Evolutionary conservation across 1,140 invertebrate genomes (phyloP).

Genomic region (Gryon sp.): DNA sequence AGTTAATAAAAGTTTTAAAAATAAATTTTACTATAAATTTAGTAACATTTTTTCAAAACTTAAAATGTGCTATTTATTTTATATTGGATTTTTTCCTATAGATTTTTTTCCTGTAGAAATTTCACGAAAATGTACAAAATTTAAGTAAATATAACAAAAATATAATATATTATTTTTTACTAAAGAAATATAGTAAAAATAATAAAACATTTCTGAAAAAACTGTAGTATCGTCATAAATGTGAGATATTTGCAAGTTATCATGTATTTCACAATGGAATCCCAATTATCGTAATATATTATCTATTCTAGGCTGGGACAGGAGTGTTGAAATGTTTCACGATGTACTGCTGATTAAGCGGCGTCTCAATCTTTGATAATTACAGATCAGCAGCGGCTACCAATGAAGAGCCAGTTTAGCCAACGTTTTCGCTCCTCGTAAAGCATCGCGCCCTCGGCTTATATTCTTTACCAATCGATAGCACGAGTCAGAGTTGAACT

Average conservation of each 20-base stretch:
- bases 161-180: no score
- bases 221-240: constrained; percentile 32
- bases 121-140: no score
- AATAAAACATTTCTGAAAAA: background rate
- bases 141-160: no score
- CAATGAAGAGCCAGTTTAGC: constrained; percentile 33
- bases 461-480: constrained; percentile 28
- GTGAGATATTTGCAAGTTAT: constrained; percentile 40
- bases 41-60: no score
- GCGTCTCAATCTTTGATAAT: constrained; percentile 60
- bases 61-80: no score
- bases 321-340: constrained; percentile 52
- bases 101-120: no score
- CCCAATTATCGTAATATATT: constrained; percentile 53
- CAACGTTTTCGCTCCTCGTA: constrained; percentile 46
- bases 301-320: constrained; percentile 44
- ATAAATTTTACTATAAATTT: no score
- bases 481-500: constrained; percentile 48
- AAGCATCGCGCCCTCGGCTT: constrained; percentile 16
- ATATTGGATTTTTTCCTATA: no score
- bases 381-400: constrained; percentile 43
- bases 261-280: constrained; percentile 5
- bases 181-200: background rate
- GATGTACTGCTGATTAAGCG: constrained; percentile 54
- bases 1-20: no score